Evolutionary conservation across 2,113 vertebrate genomes (phyloP), one percentile per base, ranked within the genome.

Genomic region (Podilymbus podiceps): DNA sequence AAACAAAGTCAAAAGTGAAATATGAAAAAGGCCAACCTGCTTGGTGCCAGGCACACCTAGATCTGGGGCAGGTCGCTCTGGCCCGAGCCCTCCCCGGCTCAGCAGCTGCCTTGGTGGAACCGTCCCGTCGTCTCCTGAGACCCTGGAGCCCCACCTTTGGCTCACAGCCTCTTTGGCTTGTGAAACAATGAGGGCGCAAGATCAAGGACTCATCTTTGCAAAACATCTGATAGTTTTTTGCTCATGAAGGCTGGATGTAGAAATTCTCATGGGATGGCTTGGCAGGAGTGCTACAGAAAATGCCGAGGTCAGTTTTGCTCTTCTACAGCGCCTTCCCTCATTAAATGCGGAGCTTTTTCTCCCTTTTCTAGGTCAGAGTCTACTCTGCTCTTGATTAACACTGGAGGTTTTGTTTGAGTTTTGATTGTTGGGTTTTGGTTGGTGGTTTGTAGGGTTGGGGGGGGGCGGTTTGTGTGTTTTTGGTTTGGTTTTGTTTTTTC

Each of bases 401-500:
- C 84, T 88, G 81, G 24, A 58, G 68, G 55, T 94, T 94, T 96
- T 96, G 94, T 94, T 89, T 40, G 68, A 81, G 64, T 84, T 88
- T 59, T 55, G 42, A 19, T 73, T 47, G 67, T 88, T 95, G 47
- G 28, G 21, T 53, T 42, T 42, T 42, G 11, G 42, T 42, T 38
- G 42, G 42, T 12, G 8, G 42, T 42, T 12, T 42, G 42, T 38
- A 38, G 38, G 38, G 38, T 38, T 38, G 38, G 38, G 38, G 38
- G 38, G 38, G 38, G 42, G 42, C 12, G 42, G 42, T 42, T 12
- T 42, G 42, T 38, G 42, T 42, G 42, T 42, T 15, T 30, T 38
- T 38, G 38, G 10, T 30, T 16, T 53, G 42, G 21, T 12, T n/a
- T 4, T 33, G 13, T 25, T 66, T 71, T 75, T 71, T n/a, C 8